Evolutionary conservation across 2,888 invertebrate species (phyloP).

Genomic region (Candidula unifasciata): DNA sequence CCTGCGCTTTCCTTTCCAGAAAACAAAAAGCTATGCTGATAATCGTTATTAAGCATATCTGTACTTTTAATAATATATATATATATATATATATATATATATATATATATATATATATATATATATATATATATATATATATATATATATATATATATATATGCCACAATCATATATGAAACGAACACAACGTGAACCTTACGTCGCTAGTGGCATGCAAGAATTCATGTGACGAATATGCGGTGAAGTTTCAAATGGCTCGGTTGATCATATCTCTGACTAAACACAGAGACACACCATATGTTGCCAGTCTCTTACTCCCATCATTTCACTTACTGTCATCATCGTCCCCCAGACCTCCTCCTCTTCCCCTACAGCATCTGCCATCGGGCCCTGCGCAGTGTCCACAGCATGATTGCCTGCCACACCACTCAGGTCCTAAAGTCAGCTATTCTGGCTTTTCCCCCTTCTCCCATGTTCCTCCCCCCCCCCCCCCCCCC

Average conservation of each 20-base stretch:
- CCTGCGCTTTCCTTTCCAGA: too few species aligned
- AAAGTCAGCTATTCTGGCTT: background rate
- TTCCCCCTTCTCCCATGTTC: background rate
- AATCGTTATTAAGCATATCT: background rate
- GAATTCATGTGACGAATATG: background rate
- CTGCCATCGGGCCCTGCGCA: background rate
- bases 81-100: constrained; percentile 33
- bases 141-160: too few species aligned
- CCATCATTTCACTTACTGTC: background rate
- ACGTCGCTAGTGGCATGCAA: background rate
- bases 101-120: constrained; percentile 3
- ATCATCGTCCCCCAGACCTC: background rate
- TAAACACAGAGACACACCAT: background rate
- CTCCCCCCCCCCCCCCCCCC: background rate
- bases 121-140: too few species aligned
- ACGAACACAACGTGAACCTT: background rate
- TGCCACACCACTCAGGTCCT: too few species aligned
- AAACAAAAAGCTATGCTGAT: too few species aligned
- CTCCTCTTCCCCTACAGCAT: background rate
- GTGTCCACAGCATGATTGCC: too few species aligned
- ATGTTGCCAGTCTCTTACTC: background rate
- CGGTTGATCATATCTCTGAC: background rate
- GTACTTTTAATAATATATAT: background rate
- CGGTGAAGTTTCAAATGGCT: background rate
- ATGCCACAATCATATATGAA: too few species aligned